Evolutionary conservation across 2,888 invertebrate species (phyloP).

Genomic region (Dusona sp.): DNA sequence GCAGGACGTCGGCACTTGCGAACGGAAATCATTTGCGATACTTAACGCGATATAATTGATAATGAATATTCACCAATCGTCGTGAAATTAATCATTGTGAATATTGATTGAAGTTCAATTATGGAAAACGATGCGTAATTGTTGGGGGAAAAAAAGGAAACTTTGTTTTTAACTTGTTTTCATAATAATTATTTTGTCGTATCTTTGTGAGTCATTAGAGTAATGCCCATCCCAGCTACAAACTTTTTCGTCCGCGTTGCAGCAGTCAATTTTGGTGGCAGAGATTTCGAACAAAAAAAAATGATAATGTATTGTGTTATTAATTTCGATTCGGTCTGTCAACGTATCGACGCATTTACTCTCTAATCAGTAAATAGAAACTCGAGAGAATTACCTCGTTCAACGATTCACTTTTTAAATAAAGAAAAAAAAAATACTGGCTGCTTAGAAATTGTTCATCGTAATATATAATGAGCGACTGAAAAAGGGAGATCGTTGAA

Average conservation of each 20-base stretch:
- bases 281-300: constrained; percentile 36
- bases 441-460: constrained; percentile 54
- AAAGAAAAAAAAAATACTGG: constrained; percentile 8
- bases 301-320: not conserved
- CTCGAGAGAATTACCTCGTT: constrained; percentile 59
- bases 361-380: constrained; percentile 46
- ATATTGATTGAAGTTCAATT: constrained; percentile 33
- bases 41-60: constrained; percentile 9
- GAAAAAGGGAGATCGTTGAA: constrained; percentile 40
- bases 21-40: constrained; percentile 8
- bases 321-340: constrained; percentile 37
- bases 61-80: constrained; percentile 3
- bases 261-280: constrained; percentile 49
- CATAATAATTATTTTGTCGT: constrained; percentile 7
- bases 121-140: constrained; percentile 22
- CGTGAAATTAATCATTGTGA: constrained; percentile 27
- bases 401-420: constrained; percentile 58
- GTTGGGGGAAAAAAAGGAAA: not conserved
- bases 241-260: constrained; percentile 14
- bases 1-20: constrained; percentile 26
- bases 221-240: constrained; percentile 3
- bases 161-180: constrained; percentile 18
- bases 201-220: constrained; percentile 23
- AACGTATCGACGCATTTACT: constrained; percentile 37
- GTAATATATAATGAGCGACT: constrained; percentile 54